Evolutionary conservation across 2,888 invertebrate genomes (phyloP).

Genomic region (Digitonthophagus gazella): DNA sequence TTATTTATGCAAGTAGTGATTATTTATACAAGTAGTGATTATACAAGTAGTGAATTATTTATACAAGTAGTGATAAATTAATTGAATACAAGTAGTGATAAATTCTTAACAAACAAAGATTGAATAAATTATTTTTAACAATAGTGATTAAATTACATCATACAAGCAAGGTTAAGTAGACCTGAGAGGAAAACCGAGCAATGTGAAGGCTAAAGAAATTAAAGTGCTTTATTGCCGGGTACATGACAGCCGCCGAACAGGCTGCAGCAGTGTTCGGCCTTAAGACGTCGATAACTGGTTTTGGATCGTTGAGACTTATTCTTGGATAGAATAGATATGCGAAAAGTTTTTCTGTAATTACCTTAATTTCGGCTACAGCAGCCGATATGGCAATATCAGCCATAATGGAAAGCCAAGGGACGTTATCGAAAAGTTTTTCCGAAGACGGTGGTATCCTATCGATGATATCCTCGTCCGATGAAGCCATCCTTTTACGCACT

Average conservation of each 20-base stretch:
- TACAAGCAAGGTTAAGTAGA: slow-evolving; percentile 1
- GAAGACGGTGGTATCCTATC: slow-evolving; percentile 47
- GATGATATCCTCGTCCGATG: slow-evolving; percentile 40
- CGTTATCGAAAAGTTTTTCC: slow-evolving; percentile 46
- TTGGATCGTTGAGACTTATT: neutral
- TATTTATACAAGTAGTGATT: too few relatives aligned
- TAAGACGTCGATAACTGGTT: neutral
- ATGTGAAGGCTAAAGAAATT: slow-evolving; percentile 17
- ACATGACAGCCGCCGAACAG: slow-evolving; percentile 7
- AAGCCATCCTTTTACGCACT: slow-evolving; percentile 40
- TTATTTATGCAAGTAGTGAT: too few relatives aligned
- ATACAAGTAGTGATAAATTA: too few relatives aligned
- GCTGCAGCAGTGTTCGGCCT: slow-evolving; percentile 4
- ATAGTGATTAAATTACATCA: slow-evolving; percentile 13
- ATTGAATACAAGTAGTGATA: too few relatives aligned
- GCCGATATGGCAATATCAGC: slow-evolving; percentile 48
- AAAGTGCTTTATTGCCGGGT: slow-evolving; percentile 1
- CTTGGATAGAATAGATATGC: neutral
- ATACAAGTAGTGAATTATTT: too few relatives aligned
- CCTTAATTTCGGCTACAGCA: slow-evolving; percentile 49
- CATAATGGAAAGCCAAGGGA: slow-evolving; percentile 50
- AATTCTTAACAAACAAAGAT: too few relatives aligned
- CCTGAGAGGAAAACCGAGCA: slow-evolving; percentile 6
- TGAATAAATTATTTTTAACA: neutral
- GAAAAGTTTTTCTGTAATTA: slow-evolving; percentile 29